phyloP scores from a whole-genome alignment of 1,140 invertebrate species.

The Orussus abietinus region DNA sequence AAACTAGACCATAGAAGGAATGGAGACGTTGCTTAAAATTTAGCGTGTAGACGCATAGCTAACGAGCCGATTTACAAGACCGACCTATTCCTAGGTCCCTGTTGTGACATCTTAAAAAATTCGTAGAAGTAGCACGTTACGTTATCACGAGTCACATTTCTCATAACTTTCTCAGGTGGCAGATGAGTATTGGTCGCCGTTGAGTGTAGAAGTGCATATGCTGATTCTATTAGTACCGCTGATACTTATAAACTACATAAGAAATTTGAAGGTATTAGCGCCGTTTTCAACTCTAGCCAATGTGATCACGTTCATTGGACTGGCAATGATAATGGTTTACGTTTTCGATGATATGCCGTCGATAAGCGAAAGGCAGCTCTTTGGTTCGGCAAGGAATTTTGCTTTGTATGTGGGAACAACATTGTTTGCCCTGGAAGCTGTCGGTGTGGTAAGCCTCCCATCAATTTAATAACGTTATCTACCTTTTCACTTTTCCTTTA shows the following conservation, averaged over 20 bases:
- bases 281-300: conserved; percentile 81
- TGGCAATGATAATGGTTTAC: conserved; percentile 68
- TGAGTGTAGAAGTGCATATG: conserved; percentile 56
- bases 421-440: conserved; percentile 85
- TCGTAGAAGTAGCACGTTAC: too few species aligned
- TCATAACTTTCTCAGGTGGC: too few species aligned
- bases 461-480: too few species aligned
- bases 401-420: conserved; percentile 82
- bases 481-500: too few species aligned
- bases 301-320: conserved; percentile 64
- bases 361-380: conserved; percentile 54
- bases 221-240: conserved; percentile 65
- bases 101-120: too few species aligned
- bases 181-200: conserved; percentile 40
- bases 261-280: conserved; percentile 74
- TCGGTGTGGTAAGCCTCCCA: conserved; percentile 70
- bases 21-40: too few species aligned
- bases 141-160: too few species aligned
- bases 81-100: too few species aligned
- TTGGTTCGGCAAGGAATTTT: conserved; percentile 57
- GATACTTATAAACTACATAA: conserved; percentile 68
- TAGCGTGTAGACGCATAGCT: too few species aligned
- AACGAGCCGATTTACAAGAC: too few species aligned
- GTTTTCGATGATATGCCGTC: conserved; percentile 62
- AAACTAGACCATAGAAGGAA: too few species aligned